Evolutionary conservation across 2,113 vertebrate genomes (phyloP).

Genomic region (Hippoglossus stenolepis): DNA sequence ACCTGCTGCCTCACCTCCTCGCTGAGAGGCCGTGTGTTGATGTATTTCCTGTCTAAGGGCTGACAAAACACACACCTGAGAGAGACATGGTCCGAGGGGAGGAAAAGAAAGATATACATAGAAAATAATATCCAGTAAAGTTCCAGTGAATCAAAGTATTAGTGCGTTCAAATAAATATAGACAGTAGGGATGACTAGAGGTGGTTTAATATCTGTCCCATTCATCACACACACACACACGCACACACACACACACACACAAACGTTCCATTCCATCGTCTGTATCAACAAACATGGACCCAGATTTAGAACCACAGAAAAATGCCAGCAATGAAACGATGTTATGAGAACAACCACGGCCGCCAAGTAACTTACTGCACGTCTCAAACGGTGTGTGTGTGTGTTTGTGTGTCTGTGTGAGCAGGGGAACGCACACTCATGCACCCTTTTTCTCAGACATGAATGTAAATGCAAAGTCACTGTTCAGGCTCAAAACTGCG

Average conservation of each 20-base stretch:
- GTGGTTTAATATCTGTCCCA: too few relatives aligned
- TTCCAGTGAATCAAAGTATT: constrained; percentile 58
- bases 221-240: constrained; percentile 11
- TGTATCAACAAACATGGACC: constrained; percentile 73
- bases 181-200: constrained; percentile 4
- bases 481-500: constrained; percentile 38
- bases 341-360: constrained; percentile 69
- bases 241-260: constrained; percentile 39
- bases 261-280: constrained; percentile 61
- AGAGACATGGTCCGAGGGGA: background rate
- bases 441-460: constrained; percentile 35
- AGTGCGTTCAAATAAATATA: constrained; percentile 58
- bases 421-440: constrained; percentile 12
- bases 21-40: background rate
- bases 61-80: background rate
- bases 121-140: constrained; percentile 36
- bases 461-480: constrained; percentile 55
- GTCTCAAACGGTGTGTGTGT: constrained; percentile 14
- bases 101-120: constrained; percentile 20
- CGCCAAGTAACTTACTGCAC: constrained; percentile 40
- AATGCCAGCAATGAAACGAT: constrained; percentile 73
- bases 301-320: constrained; percentile 74
- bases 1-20: background rate
- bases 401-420: background rate
- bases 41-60: background rate